A percentile compares a stretch with the other conserved stretches of the same genome.
These are phyloP conservation scores for Sclerurus mexicanus DNA, from an alignment of 2,113 vertebrate genomes.

Conservation along the genomic window DNA sequence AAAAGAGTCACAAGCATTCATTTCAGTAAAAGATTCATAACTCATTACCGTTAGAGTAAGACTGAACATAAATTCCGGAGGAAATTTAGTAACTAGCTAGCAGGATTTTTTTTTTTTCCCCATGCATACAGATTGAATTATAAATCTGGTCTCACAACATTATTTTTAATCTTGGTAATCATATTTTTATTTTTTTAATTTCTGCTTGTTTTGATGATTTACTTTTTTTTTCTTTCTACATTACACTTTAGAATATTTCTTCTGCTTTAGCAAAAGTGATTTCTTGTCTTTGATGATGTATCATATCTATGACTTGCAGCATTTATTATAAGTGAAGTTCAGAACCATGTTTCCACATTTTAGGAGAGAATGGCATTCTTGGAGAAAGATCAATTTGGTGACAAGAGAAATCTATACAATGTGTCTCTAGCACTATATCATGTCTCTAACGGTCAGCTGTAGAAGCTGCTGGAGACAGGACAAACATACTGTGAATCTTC, in stretches of 20 bases:
- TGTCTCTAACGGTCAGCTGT: neutral
- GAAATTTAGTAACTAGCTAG: neutral
- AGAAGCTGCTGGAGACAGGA: neutral
- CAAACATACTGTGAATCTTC: neutral
- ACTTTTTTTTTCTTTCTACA: neutral
- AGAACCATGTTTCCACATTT: neutral
- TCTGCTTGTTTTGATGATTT: neutral
- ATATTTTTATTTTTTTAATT: neutral
- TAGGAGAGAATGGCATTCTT: neutral
- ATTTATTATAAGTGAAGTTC: neutral
- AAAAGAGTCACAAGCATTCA: neutral
- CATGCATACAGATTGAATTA: neutral
- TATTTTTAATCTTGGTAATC: neutral
- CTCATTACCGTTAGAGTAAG: neutral
- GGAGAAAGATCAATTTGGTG: neutral
- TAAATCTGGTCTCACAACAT: neutral
- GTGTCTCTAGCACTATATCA: neutral
- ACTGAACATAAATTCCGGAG: neutral
- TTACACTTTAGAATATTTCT: neutral
- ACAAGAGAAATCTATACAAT: neutral
- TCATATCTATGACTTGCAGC: neutral
- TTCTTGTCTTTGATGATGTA: neutral
- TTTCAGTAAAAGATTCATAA: constrained; percentile 30
- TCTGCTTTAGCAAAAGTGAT: neutral
- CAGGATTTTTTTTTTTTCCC: neutral